Conservation (phyloP, 2,797 vertebrate genomes). For the Spea hammondii region DNA sequence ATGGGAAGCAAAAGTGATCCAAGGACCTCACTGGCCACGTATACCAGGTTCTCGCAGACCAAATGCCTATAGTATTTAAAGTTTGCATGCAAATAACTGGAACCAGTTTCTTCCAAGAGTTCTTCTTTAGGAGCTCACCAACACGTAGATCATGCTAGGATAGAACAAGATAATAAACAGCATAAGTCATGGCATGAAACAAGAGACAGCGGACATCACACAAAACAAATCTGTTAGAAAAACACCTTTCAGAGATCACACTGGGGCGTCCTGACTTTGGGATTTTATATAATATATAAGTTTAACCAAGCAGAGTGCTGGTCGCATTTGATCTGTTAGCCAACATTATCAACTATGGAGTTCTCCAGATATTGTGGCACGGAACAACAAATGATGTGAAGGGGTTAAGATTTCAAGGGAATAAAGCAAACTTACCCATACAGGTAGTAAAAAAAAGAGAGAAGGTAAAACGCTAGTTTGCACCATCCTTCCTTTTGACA, state of each 20-base stretch:
- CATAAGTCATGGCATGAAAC: too few relatives aligned
- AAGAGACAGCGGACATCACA: too few relatives aligned
- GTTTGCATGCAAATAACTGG: conserved; percentile 73
- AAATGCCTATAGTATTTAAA: conserved; percentile 64
- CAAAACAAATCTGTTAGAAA: too few relatives aligned
- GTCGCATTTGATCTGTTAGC: too few relatives aligned
- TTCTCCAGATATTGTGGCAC: too few relatives aligned
- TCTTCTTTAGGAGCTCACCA: conserved; percentile 93
- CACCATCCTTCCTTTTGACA: conserved; percentile 99
- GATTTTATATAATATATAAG: too few relatives aligned
- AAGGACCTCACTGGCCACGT: conserved; percentile 61
- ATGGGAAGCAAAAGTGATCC: conserved; percentile 58
- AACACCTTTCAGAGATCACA: too few relatives aligned
- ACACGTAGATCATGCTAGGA: conserved; percentile 95
- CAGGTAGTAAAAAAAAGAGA: conserved; percentile 99
- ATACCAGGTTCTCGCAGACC: conserved; percentile 62
- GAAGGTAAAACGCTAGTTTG: conserved; percentile 97
- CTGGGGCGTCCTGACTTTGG: too few relatives aligned
- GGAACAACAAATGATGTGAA: too few relatives aligned
- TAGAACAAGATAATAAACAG: conserved; percentile 9
- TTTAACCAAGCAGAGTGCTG: too few relatives aligned
- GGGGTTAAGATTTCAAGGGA: too few relatives aligned
- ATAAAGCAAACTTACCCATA: conserved; percentile 83
- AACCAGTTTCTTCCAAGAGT: conserved; percentile 57
- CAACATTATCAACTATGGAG: too few relatives aligned